phyloP scores from a whole-genome alignment of 2,888 invertebrate species.

The Athalia rosae region DNA sequence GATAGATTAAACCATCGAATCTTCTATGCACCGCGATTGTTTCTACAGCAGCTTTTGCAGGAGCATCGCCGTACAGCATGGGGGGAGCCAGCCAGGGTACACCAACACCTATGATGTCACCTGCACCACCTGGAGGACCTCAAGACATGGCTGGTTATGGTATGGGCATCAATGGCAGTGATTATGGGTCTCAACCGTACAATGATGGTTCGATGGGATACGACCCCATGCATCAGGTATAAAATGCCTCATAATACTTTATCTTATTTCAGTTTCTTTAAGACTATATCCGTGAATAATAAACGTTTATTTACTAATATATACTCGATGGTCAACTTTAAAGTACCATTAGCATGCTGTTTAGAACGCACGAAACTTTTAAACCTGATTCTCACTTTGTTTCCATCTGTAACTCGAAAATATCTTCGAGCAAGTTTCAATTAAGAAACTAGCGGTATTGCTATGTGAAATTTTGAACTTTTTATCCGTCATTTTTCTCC shows the following conservation, averaged over 20 bases:
- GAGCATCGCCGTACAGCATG: constrained; percentile 91
- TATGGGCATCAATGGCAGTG: constrained; percentile 93
- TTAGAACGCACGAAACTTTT: not conserved
- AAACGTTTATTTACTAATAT: constrained; percentile 3
- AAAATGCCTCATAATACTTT: constrained; percentile 46
- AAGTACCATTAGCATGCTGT: constrained; percentile 4
- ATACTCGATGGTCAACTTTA: not conserved
- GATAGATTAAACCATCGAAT: constrained; percentile 63
- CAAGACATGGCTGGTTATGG: constrained; percentile 96
- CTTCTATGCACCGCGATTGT: constrained; percentile 73
- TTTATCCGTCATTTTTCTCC: no score
- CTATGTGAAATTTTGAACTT: no score
- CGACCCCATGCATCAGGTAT: constrained; percentile 93
- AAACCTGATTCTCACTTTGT: not conserved
- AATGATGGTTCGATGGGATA: constrained; percentile 94
- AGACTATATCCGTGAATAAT: not conserved
- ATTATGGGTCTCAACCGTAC: constrained; percentile 86
- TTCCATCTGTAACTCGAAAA: no score
- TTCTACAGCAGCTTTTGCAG: constrained; percentile 77
- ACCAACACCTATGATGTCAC: constrained; percentile 96
- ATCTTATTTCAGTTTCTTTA: not conserved
- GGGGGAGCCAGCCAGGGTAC: constrained; percentile 90
- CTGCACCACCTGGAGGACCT: constrained; percentile 83
- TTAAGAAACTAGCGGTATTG: no score
- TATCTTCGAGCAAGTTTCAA: no score